Conservation (phyloP, 2,113 vertebrate species). For the Podarcis muralis region DNA sequence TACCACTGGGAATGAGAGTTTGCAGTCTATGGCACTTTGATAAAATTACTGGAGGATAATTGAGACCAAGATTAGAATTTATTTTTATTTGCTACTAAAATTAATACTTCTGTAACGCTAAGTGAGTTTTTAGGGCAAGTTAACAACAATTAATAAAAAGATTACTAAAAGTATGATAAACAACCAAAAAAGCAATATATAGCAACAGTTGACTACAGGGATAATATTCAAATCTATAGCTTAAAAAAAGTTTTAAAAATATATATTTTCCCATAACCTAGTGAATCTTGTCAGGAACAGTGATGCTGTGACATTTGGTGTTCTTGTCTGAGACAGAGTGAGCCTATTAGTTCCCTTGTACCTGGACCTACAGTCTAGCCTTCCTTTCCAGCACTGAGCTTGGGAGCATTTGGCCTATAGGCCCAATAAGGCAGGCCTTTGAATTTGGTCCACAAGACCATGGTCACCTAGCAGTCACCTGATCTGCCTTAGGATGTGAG, state of each 20-base stretch:
- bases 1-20: background rate
- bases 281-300: background rate
- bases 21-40: background rate
- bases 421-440: no score
- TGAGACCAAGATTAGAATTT: no score
- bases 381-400: background rate
- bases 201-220: background rate
- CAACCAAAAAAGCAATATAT: background rate
- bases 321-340: background rate
- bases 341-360: no score
- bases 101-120: background rate
- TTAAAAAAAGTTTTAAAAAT: no score
- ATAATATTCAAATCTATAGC: no score
- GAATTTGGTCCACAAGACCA: no score
- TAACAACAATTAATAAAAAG: background rate
- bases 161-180: background rate
- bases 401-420: no score
- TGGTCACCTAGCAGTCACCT: no score
- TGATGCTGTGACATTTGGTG: background rate
- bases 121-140: background rate
- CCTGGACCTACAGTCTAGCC: background rate
- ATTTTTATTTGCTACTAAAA: no score
- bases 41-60: background rate
- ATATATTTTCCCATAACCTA: background rate
- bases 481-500: no score